Conservation (phyloP, 2,113 vertebrate species). For the Symphodus melops region DNA sequence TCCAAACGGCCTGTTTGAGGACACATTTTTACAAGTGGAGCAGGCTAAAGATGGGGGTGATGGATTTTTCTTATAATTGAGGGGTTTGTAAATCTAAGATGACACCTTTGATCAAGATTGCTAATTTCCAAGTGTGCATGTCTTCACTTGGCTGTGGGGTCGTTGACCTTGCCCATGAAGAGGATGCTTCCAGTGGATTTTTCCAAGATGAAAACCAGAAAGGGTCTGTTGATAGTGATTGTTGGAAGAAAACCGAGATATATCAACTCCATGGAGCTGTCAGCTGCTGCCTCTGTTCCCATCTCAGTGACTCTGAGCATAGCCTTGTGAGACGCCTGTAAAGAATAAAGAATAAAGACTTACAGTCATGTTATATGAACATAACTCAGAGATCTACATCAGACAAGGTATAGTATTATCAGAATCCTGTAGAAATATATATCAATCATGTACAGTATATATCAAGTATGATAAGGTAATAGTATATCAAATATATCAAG, state of each 20-base stretch:
- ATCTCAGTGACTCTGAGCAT: slow-evolving; percentile 87
- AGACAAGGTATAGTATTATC: too few species aligned
- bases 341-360: not conserved
- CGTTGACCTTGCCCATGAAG: slow-evolving; percentile 88
- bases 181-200: slow-evolving; percentile 83
- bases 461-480: too few species aligned
- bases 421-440: too few species aligned
- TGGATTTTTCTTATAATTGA: too few species aligned
- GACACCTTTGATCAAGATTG: not conserved
- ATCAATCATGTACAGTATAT: too few species aligned
- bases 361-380: too few species aligned
- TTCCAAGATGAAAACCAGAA: slow-evolving; percentile 85
- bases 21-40: too few species aligned
- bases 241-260: slow-evolving; percentile 47
- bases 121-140: not conserved
- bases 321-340: slow-evolving; percentile 85
- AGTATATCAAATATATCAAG: too few species aligned
- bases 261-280: slow-evolving; percentile 61
- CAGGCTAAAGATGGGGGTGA: too few species aligned
- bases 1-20: too few species aligned
- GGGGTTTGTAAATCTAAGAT: too few species aligned
- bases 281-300: slow-evolving; percentile 82
- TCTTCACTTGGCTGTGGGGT: slow-evolving; percentile 71
- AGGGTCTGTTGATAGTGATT: slow-evolving; percentile 82
- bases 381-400: too few species aligned